phyloP scores from a whole-genome alignment of 1,140 invertebrate genomes.

The Adoxophyes honmai region DNA sequence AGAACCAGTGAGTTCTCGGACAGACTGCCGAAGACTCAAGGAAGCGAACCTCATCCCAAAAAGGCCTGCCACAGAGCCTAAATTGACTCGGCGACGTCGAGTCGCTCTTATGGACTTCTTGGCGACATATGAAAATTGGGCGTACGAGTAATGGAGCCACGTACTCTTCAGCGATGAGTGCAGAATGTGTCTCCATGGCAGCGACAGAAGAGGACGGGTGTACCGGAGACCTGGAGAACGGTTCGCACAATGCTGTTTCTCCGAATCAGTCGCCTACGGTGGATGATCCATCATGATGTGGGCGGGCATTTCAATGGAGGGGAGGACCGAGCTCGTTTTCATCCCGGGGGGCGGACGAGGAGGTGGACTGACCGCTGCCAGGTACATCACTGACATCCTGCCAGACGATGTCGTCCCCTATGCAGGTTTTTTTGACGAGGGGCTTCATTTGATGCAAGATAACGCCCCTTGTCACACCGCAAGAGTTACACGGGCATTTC shows the following conservation, averaged over 20 bases:
- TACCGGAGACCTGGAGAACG: constrained; percentile 33
- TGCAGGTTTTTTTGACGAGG: constrained; percentile 19
- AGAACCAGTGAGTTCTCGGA: background rate
- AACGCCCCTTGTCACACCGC: constrained; percentile 24
- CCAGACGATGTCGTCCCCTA: constrained; percentile 5
- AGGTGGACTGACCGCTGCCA: background rate
- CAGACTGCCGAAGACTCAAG: background rate
- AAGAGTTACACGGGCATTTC: constrained; percentile 16
- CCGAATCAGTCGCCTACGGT: constrained; percentile 31
- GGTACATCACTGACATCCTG: background rate
- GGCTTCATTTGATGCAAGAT: constrained; percentile 25
- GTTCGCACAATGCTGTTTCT: constrained; percentile 31
- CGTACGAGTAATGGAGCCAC: background rate
- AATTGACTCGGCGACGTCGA: background rate
- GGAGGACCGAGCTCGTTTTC: background rate
- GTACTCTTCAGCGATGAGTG: constrained; percentile 19
- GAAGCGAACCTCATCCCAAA: background rate
- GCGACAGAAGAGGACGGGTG: constrained; percentile 23
- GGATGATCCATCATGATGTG: background rate
- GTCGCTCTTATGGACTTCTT: background rate
- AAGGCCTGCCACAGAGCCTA: background rate
- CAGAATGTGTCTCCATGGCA: constrained; percentile 12
- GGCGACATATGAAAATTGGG: background rate
- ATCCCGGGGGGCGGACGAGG: background rate
- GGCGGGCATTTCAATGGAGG: background rate